Conservation (phyloP, 2,888 invertebrate genomes). For the Eristalis pertinax region DNA sequence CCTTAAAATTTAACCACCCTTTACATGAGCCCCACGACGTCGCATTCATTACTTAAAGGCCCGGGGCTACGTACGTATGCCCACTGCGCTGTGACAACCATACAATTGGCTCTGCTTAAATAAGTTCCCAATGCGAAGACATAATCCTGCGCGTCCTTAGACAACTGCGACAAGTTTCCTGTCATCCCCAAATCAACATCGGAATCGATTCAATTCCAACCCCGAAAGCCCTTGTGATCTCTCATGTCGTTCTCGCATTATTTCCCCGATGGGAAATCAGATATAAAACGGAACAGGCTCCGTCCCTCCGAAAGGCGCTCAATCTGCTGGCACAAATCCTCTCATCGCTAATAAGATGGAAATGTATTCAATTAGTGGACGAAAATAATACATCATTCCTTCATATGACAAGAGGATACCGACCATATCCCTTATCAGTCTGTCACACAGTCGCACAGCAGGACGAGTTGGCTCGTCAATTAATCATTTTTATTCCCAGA, state of each 20-base stretch:
- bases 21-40: too few species aligned
- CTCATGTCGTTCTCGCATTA: background rate
- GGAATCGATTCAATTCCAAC: background rate
- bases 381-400: background rate
- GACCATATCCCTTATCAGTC: background rate
- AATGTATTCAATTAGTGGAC: background rate
- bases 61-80: too few species aligned
- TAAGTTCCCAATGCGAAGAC: too few species aligned
- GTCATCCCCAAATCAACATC: too few species aligned
- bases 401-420: background rate
- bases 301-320: too few species aligned
- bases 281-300: background rate
- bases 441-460: background rate
- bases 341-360: background rate
- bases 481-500: conserved; percentile 35
- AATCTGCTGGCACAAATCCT: background rate
- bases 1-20: too few species aligned
- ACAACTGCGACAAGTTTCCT: too few species aligned
- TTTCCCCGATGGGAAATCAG: background rate
- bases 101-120: too few species aligned
- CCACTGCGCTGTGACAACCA: too few species aligned
- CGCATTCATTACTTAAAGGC: too few species aligned
- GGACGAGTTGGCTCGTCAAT: background rate
- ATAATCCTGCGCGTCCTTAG: too few species aligned
- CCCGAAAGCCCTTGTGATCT: background rate